Conservation (phyloP, 2,888 invertebrate species). For the Heliconius aoede region DNA sequence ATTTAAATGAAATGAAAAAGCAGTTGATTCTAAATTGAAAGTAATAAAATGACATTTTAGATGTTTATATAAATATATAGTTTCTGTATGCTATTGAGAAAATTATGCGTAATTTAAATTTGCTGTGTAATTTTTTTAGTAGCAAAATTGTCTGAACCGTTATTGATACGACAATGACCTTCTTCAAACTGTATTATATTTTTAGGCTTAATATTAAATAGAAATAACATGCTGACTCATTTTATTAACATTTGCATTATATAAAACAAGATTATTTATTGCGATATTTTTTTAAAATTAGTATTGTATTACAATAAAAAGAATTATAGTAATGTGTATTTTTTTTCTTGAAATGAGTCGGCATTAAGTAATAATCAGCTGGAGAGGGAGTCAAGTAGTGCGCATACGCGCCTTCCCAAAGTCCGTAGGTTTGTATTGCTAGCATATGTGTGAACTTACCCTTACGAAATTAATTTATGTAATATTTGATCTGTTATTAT, state of each 20-base stretch:
- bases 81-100: conserved; percentile 50
- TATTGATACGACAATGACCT: conserved; percentile 24
- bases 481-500: neutral
- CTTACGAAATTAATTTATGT: neutral
- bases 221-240: conserved; percentile 39
- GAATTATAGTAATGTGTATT: neutral
- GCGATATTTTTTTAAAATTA: neutral
- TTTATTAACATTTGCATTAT: conserved; percentile 14
- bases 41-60: conserved; percentile 80
- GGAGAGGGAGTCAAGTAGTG: conserved; percentile 74
- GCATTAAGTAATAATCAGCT: conserved; percentile 60
- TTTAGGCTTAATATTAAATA: conserved; percentile 36
- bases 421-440: conserved; percentile 13
- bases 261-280: neutral
- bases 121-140: conserved; percentile 36
- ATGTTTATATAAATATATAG: conserved; percentile 58
- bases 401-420: conserved; percentile 49
- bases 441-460: conserved; percentile 31
- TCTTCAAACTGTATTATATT: conserved; percentile 32
- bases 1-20: conserved; percentile 73
- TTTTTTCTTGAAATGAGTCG: conserved; percentile 55
- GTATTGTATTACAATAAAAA: neutral
- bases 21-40: conserved; percentile 82
- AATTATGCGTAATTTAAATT: conserved; percentile 30
- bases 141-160: conserved; percentile 25